Conservation (phyloP, 2,113 vertebrate species). For the Pica pica region DNA sequence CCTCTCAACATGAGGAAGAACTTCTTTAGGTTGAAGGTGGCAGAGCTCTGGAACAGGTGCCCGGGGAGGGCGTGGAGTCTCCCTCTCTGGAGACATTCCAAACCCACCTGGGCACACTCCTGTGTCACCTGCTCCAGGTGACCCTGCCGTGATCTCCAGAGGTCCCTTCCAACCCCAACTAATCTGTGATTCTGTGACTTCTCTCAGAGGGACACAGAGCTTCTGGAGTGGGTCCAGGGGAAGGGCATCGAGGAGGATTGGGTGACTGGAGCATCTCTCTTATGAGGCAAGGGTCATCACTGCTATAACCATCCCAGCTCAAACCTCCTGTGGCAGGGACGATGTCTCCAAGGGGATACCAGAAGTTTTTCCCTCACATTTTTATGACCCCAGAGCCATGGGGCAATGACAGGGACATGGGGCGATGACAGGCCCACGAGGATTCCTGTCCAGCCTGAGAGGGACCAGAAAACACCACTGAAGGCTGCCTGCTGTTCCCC, state of each 20-base stretch:
- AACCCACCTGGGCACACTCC: fast-evolving
- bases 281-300: background rate
- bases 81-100: background rate
- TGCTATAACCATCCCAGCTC: background rate
- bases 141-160: background rate
- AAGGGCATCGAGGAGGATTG: background rate
- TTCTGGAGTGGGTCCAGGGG: background rate
- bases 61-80: background rate
- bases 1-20: background rate
- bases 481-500: background rate
- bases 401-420: fast-evolving
- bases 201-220: background rate
- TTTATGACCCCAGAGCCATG: fast-evolving
- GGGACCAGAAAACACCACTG: background rate
- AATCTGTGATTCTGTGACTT: background rate
- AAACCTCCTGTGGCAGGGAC: fast-evolving
- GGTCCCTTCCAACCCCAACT: background rate
- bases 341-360: fast-evolving
- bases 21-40: background rate
- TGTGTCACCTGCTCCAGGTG: background rate
- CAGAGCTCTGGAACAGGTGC: background rate
- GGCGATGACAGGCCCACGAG: fast-evolving
- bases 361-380: background rate
- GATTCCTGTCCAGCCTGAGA: background rate
- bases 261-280: background rate